Base-by-base conservation (phyloP, 2,888 invertebrate species). In the Caenorhabditis virilis region DNA sequence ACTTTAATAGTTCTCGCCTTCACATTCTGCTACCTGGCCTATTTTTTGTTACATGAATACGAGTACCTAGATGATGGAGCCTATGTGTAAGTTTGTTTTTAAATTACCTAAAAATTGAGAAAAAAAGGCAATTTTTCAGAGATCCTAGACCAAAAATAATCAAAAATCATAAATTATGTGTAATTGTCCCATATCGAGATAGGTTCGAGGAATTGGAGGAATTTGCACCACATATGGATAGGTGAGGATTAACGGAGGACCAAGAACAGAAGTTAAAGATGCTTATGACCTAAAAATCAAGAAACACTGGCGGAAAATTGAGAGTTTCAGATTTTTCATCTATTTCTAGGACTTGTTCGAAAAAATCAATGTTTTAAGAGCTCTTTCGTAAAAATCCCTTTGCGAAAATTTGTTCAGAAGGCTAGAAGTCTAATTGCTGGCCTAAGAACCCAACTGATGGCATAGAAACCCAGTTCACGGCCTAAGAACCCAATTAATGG, bases 101-200 rank as follows among this genome's bases (percentile, higher is more conserved):
- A 13, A 30, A 30, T 9, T 38, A 20, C 6, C 13, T 7, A 22
- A 13, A 18, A 9, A 13, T 42, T 42, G 9, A 13, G 13, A 42
- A 42, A 22, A 42, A 18, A 16, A 2, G 9, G 9, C 2, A 11
- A 4, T 20, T 18, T 39, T 42, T 22, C 42, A 42, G 42, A 42
- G 42, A 42, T 42, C 42, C 42, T 9, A 22, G 42, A 5, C 42
- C 42, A 42, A n/a, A n/a, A n/a, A n/a, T n/a, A n/a, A n/a, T n/a
- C n/a, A n/a, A n/a, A n/a, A n/a, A n/a, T n/a, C 69, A 69, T 20
- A 60, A 87, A 77, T 85, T 98, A 78, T 94, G 94, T 45, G 87
- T 98, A 57, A 85, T 98, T 65, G 92, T 99, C 52, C 98, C 98
- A 50, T 97, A 91, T 85, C 87, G 97, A 76, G 93, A 98, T 84